Percentiles rank a stretch among this genome's conserved stretches.
Conservation (phyloP, 2,797 vertebrate genomes). For the Melanotaenia boesemani region DNA sequence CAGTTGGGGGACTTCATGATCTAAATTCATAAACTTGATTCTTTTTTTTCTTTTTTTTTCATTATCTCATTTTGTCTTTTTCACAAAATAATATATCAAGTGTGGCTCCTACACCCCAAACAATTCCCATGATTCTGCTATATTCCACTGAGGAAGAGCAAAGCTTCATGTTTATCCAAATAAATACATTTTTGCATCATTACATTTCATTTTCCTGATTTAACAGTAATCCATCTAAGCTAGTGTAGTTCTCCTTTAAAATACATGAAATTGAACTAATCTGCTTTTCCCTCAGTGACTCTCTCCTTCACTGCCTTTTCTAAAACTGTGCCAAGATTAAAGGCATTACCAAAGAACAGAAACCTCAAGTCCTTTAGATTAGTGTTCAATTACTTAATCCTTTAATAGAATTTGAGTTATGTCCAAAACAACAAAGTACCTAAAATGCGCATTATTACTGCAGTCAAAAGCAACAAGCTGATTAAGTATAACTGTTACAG, state of each 20-base stretch:
- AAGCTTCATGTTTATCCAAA: slow-evolving; percentile 52
- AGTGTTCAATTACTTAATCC: slow-evolving; percentile 85
- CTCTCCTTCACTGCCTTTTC: slow-evolving; percentile 70
- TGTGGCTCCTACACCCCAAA: background rate
- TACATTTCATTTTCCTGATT: slow-evolving; percentile 76
- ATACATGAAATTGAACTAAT: slow-evolving; percentile 82
- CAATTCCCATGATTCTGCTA: slow-evolving; percentile 25
- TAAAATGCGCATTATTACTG: slow-evolving; percentile 71
- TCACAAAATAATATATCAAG: slow-evolving; percentile 2
- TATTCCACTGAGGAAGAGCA: slow-evolving; percentile 16
- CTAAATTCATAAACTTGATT: slow-evolving; percentile 5
- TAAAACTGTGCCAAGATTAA: slow-evolving; percentile 81
- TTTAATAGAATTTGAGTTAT: slow-evolving; percentile 82
- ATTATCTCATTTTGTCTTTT: background rate
- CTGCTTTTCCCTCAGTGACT: slow-evolving; percentile 76
- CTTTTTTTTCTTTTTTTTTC: background rate
- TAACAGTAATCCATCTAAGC: slow-evolving; percentile 81
- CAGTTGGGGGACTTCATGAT: slow-evolving; percentile 21
- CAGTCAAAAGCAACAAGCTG: slow-evolving; percentile 69
- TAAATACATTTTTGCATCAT: slow-evolving; percentile 60
- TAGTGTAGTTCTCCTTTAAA: slow-evolving; percentile 73
- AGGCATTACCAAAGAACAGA: slow-evolving; percentile 82
- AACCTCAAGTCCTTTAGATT: slow-evolving; percentile 80
- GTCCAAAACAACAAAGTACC: slow-evolving; percentile 77
- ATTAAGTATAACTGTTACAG: slow-evolving; percentile 63